Evolutionary conservation across 2,888 invertebrate genomes (phyloP).

Genomic region (Perizoma flavofasciatum): DNA sequence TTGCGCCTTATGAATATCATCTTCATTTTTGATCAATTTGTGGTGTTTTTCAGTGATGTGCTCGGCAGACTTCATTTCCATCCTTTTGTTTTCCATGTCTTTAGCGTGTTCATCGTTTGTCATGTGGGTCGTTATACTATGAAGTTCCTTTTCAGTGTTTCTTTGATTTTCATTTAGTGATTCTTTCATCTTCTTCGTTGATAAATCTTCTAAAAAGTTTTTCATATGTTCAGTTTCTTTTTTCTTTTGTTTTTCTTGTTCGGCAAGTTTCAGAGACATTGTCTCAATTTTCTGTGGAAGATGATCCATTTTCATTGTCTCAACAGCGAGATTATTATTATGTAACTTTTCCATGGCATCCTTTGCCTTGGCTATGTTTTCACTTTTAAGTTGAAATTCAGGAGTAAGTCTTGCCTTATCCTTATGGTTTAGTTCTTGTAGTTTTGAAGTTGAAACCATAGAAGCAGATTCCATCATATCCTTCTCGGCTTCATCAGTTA

Average conservation of each 20-base stretch:
- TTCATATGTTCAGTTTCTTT: constrained; percentile 20
- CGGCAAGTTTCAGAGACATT: constrained; percentile 24
- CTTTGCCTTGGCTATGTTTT: constrained; percentile 12
- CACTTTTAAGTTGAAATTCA: constrained; percentile 6
- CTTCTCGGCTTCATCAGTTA: constrained; percentile 28
- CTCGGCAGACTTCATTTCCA: constrained; percentile 28
- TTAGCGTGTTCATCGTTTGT: constrained; percentile 10
- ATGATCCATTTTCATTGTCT: constrained; percentile 6
- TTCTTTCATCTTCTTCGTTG: constrained; percentile 26
- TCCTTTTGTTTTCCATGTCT: constrained; percentile 1
- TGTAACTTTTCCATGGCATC: constrained; percentile 2
- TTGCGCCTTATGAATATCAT: constrained; percentile 11
- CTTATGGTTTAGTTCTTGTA: constrained; percentile 32
- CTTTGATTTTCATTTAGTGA: constrained; percentile 17
- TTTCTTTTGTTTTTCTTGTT: constrained; percentile 31
- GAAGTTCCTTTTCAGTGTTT: constrained; percentile 12
- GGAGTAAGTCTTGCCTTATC: constrained; percentile 20
- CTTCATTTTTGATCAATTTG: constrained; percentile 17
- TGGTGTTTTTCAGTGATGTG: constrained; percentile 8
- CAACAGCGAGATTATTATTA: constrained; percentile 1
- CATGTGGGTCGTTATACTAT: constrained; percentile 1
- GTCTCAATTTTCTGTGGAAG: constrained; percentile 9
- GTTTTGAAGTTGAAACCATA: constrained; percentile 41
- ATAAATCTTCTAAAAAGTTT: constrained; percentile 10
- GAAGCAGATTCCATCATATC: constrained; percentile 47